These are phyloP conservation scores for Hydractinia symbiolongicarpus DNA, from an alignment of 30 jellyfish, hydroid and myxozoan genomes.

Conservation along the genomic window DNA sequence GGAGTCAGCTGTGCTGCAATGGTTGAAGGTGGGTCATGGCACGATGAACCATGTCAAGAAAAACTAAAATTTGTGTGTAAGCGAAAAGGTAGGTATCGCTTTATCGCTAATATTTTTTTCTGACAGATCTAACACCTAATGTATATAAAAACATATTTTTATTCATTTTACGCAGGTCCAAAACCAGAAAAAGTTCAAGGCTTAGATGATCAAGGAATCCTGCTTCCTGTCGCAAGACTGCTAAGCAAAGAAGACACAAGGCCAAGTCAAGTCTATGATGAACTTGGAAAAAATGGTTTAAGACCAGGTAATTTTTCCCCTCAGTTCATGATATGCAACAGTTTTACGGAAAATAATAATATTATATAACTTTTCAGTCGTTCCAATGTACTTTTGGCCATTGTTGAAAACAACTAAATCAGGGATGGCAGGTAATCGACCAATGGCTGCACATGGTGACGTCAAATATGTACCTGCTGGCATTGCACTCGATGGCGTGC, in stretches of 20 bases:
- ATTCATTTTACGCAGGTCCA: slow-evolving; percentile 50
- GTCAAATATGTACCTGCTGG: slow-evolving; percentile 68
- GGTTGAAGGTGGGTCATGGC: slow-evolving; percentile 90
- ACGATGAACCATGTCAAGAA: slow-evolving; percentile 89
- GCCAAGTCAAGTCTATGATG: slow-evolving; percentile 59
- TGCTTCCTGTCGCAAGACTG: slow-evolving; percentile 82
- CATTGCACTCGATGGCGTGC: slow-evolving; percentile 59
- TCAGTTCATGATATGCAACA: not conserved
- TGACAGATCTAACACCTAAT: too few relatives aligned
- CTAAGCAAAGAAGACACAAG: slow-evolving; percentile 60
- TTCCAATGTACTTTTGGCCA: slow-evolving; percentile 87
- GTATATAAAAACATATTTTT: not conserved
- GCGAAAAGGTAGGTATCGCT: slow-evolving; percentile 35
- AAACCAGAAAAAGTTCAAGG: slow-evolving; percentile 86
- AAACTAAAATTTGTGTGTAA: slow-evolving; percentile 74
- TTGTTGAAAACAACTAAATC: slow-evolving; percentile 68
- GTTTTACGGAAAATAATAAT: not conserved
- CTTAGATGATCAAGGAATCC: slow-evolving; percentile 62
- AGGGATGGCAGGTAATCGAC: slow-evolving; percentile 89
- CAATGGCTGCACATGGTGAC: slow-evolving; percentile 70
- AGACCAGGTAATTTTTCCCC: slow-evolving; percentile 32
- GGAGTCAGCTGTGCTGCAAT: slow-evolving; percentile 95
- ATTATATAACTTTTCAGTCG: slow-evolving; percentile 34
- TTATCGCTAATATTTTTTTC: not conserved
- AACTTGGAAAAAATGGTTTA: slow-evolving; percentile 29